A percentile compares a stretch with the other conserved stretches of the same genome.
Evolutionary conservation across 2,797 vertebrate species (phyloP).

Genomic region (Hirundo rustica): DNA sequence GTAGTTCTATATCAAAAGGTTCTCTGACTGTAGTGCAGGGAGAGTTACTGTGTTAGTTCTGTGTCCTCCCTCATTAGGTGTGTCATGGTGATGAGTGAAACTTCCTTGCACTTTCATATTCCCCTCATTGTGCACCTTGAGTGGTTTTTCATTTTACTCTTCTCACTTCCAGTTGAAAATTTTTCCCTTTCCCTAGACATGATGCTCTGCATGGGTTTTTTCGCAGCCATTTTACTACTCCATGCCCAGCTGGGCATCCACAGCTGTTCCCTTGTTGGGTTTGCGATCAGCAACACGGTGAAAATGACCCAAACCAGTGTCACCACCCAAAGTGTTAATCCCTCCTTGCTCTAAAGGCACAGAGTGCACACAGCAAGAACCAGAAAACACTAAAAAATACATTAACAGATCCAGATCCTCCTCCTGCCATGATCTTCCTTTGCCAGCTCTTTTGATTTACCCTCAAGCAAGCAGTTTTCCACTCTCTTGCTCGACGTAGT

Average conservation of each 20-base stretch:
- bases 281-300: neutral
- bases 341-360: neutral
- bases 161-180: neutral
- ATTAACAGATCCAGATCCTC: neutral
- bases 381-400: neutral
- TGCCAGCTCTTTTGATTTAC: neutral
- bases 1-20: neutral
- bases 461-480: neutral
- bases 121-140: neutral
- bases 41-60: neutral
- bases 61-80: neutral
- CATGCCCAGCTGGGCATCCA: neutral
- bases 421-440: neutral
- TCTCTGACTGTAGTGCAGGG: neutral
- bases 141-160: neutral
- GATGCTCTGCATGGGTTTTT: neutral
- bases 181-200: accelerated
- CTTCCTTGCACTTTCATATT: neutral
- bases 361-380: neutral
- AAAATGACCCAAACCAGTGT: neutral
- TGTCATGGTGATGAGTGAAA: neutral
- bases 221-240: neutral
- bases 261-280: neutral
- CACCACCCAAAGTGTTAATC: neutral
- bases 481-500: neutral